Percentiles rank a stretch among this genome's conserved stretches.
These are phyloP conservation scores for Oriolus oriolus DNA, from an alignment of 2,113 vertebrate genomes.

Conservation along the genomic window DNA sequence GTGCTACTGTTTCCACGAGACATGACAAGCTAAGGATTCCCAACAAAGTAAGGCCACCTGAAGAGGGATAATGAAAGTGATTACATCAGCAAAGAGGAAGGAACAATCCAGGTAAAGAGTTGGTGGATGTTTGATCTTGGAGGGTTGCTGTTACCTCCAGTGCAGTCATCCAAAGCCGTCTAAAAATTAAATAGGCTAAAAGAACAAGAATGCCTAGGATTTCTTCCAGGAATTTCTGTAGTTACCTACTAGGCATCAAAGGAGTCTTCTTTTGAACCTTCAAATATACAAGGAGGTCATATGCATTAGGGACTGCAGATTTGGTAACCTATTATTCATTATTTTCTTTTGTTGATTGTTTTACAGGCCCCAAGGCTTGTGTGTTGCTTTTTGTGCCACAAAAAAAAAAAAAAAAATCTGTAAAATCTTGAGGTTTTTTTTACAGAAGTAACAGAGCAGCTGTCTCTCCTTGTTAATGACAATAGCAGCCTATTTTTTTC, in stretches of 20 bases:
- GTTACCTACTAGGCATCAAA: slow-evolving; percentile 57
- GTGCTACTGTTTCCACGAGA: slow-evolving; percentile 55
- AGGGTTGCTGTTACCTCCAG: slow-evolving; percentile 67
- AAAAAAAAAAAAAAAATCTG: not conserved
- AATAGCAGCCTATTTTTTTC: not conserved
- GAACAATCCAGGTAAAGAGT: slow-evolving; percentile 67
- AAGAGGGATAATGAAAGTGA: slow-evolving; percentile 66
- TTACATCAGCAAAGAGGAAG: slow-evolving; percentile 66
- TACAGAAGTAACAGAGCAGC: not conserved
- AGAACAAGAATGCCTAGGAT: slow-evolving; percentile 63
- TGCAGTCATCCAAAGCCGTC: slow-evolving; percentile 59
- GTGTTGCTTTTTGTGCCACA: not conserved
- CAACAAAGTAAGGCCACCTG: slow-evolving; percentile 61
- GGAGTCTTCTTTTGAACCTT: slow-evolving; percentile 57
- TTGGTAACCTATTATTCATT: slow-evolving; percentile 49
- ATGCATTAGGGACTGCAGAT: slow-evolving; percentile 33
- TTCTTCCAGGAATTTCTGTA: slow-evolving; percentile 62
- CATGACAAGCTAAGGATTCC: slow-evolving; percentile 65
- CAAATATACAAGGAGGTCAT: slow-evolving; percentile 62
- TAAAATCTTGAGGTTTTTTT: not conserved
- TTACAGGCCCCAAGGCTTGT: not conserved
- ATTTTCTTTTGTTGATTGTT: slow-evolving; percentile 60
- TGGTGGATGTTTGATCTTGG: slow-evolving; percentile 59
- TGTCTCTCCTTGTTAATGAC: not conserved
- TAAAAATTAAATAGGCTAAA: slow-evolving; percentile 69